Evolutionary conservation across 2,888 invertebrate species (phyloP).

Genomic region (Heterodera filipjevi): DNA sequence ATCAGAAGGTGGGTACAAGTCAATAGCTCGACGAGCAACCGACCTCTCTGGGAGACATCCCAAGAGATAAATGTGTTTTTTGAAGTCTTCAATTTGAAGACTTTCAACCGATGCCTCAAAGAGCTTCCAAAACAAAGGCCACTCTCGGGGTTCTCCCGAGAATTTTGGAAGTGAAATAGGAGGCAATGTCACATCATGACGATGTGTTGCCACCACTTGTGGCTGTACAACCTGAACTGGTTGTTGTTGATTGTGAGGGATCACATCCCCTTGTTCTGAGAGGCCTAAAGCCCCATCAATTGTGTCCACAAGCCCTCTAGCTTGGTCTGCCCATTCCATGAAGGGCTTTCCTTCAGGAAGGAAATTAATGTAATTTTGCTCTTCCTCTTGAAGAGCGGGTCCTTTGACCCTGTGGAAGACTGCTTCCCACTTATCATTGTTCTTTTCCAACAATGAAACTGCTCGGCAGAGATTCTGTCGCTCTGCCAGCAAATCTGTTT

Average conservation of each 20-base stretch:
- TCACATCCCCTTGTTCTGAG: not conserved
- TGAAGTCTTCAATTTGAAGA: not conserved
- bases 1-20: not conserved
- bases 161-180: not conserved
- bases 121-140: not conserved
- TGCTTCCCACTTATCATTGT: not conserved
- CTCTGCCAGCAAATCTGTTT: not conserved
- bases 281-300: conserved; percentile 3
- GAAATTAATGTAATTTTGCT: not conserved
- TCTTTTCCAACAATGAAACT: not conserved
- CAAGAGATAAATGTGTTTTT: not conserved
- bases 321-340: not conserved
- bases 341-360: not conserved
- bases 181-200: not conserved
- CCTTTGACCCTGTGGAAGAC: not conserved
- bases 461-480: not conserved
- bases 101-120: not conserved
- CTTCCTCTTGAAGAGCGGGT: not conserved
- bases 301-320: not conserved
- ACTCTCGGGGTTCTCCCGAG: not conserved
- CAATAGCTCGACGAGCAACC: not conserved
- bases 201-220: not conserved
- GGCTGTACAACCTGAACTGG: not conserved
- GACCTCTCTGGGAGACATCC: not conserved
- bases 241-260: not conserved